Evolutionary conservation across 2,888 invertebrate genomes (phyloP), one percentile per base, ranked within the genome.

Genomic region (Erpobdella octoculata): DNA sequence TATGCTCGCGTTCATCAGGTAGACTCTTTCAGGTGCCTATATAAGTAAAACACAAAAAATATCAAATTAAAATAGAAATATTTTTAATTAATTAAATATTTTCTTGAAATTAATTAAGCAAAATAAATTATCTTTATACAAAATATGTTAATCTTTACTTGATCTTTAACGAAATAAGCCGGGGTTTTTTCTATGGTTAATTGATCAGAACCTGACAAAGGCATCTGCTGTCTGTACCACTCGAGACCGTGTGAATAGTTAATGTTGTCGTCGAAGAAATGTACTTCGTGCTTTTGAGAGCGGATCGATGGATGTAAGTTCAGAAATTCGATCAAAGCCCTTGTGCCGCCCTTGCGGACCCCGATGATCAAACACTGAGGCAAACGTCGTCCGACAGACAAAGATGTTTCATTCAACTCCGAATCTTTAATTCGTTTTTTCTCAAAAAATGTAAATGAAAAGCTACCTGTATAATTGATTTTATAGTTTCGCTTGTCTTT

Each of bases 101-200:
- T 53, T 4, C 6, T 53, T 15, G 2, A 4, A 53, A 6, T 53
- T 41, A 41, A 41, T 12, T 12, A 18, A 12, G 18, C 18, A 12
- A 18, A 41, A 9, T 18, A 12, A 41, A 41, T 41, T 41, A 41
- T 12, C 18, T 18, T 41, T 9, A 41, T 41, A 41, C 9, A 41
- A 41, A 41, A 9, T 41, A 41, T 12, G 18, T 41, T 41, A 41
- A 41, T 28, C 31, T 28, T n/a, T 62, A 93, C 95, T 88, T 91
- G 90, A 18, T 92, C 90, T 71, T 93, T 93, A 62, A 95, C 92
- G 85, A 97, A 97, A 85, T 97, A 97, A 79, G 93, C 93, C 5
- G 97, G 97, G 78, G 93, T 95, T 85, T 98, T 97, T 84, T 97
- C 97, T 78, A 95, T 91, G 72, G 94, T 94, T 77, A 95, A 90